phyloP scores from a whole-genome alignment of 2,113 vertebrate genomes.

The Xiphophorus couchianus region DNA sequence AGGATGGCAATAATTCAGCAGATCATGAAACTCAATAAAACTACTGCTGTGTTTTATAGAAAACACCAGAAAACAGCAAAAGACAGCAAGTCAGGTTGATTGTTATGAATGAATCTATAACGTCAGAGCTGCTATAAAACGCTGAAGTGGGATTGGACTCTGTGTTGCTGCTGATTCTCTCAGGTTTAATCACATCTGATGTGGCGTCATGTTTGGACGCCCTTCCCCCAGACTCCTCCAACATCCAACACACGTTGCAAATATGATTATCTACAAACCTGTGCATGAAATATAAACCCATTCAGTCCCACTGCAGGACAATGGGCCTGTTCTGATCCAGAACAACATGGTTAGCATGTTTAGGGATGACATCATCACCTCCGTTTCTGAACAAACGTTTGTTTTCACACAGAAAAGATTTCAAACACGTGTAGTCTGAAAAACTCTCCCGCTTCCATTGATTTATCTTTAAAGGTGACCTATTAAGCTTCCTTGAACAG shows the following conservation, averaged over 20 bases:
- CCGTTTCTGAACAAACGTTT: background rate
- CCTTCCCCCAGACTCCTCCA: conserved; percentile 65
- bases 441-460: conserved; percentile 27
- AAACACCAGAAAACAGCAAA: conserved; percentile 16
- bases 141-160: conserved; percentile 12
- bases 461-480: background rate
- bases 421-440: background rate
- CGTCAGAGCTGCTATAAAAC: background rate
- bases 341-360: conserved; percentile 16
- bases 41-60: background rate
- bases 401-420: background rate
- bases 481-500: too few relatives aligned
- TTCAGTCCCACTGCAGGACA: conserved; percentile 4
- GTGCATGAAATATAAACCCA: background rate
- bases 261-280: background rate
- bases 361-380: conserved; percentile 14
- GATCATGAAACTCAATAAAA: conserved; percentile 1
- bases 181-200: conserved; percentile 80
- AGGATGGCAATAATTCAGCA: conserved; percentile 12
- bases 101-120: conserved; percentile 26
- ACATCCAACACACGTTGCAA: background rate
- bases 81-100: conserved; percentile 9
- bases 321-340: conserved; percentile 4
- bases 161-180: conserved; percentile 55
- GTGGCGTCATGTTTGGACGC: conserved; percentile 53